Evolutionary conservation across 1,140 invertebrate species (phyloP), one percentile per base, ranked within the genome.

Genomic region (Himalopsyche phryganea): DNA sequence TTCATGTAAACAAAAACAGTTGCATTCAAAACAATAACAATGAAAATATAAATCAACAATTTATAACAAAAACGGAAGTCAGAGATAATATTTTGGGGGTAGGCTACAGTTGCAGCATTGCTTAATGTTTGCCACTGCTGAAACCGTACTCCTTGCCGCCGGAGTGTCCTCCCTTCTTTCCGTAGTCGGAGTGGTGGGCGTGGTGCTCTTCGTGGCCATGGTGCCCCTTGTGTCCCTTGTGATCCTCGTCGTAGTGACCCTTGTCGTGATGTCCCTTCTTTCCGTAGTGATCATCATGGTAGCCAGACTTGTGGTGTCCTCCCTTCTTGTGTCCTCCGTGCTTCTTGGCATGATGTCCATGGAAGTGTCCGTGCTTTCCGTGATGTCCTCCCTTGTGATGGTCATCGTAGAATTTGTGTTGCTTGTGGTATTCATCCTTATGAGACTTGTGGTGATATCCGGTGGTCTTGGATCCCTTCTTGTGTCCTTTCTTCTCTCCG

Each of bases 401-500:
- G 68, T 91, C 88, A 51, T 91, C 88, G 67, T 91, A 91, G 72
- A 89, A 90, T 64, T 90, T 89, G 67, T 91, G 89, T 63, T 91
- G 86, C 70, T 89, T 91, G 62, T 90, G 86, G 66, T 85, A 89
- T 70, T 91, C 89, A 66, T 92, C 88, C 67, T 89, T 90, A 68
- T 90, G 87, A 6, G 86, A 84, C 65, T 86, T 88, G 68, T 90
- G 85, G 65, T 90, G 87, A 67, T 86, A 90, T 0, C 88, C 88
- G 44, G 83, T 87, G 1, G 86, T 87, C 67, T 85, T 85, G 42
- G 85, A 83, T 14, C 84, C 84, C 62, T 85, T 88, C 61, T 87
- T 89, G 71, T 90, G 87, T 0, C 88, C 89, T 53, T 90, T 90
- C 66, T 89, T 90, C 67, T 90, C 75, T 4, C 74, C 81, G 61